Base-by-base conservation (phyloP, 2,888 invertebrate species). In the Parelbella ahira region DNA sequence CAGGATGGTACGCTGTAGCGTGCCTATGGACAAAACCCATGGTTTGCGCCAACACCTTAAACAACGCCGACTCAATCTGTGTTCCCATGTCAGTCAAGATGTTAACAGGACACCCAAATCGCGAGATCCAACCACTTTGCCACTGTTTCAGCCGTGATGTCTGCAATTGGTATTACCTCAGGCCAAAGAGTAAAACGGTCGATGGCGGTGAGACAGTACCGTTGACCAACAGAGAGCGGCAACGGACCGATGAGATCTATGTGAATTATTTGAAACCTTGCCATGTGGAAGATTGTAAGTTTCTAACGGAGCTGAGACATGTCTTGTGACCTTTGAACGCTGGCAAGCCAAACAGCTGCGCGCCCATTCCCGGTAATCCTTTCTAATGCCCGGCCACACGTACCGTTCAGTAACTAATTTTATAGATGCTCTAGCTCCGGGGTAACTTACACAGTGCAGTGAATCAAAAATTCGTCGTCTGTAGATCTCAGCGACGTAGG, bases 331-430 rank as follows among this genome's bases (percentile, higher is more conserved):
- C 36, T 79, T 79, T 0, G 49, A 23, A 1, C 49, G 47, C 36
- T 79, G 77, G 25, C 75, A 77, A 1, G 44, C 23, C 2, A 57
- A 23, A 37, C 72, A 73, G 1, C 47, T 27, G 2, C 49, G 51
- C 1, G 63, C 50, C 73, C 70, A 76, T 0, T 46, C 24, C 0
- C 57, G 34, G 33, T 60, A 63, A 32, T 79, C 69, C 3, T 44
- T 48, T 0, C 63, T 56, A 0, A 78, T 55, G 1, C 53, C 52
- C 0, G 70, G 72, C 75, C 75, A 77, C 0, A 77, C 63, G 25
- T 56, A 78, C 0, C 68, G 53, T 12, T 65, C 25, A 0, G 61
- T 30, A 0, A 78, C 51, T 1, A 75, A 12, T 4, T 28, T 38
- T 0, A 20, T 34, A 3, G 43, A 30, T 4, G 43, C 24, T 2